Conservation (phyloP, 2,797 vertebrate species). For the Okamejei kenojei region DNA sequence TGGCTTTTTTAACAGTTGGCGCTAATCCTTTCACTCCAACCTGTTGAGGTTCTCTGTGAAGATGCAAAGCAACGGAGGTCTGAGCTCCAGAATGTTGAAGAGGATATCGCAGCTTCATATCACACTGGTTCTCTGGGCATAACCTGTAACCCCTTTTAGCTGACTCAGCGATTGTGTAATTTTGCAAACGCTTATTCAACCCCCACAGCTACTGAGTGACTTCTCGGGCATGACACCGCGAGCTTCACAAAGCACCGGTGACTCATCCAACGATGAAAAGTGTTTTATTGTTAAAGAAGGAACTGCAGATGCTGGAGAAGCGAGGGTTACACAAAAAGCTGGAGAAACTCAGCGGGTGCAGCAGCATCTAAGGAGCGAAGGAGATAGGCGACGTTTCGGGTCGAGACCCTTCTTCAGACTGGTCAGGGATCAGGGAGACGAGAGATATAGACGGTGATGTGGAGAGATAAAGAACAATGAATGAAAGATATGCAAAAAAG, state of each 20-base stretch:
- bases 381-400: too few species aligned
- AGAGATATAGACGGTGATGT: too few species aligned
- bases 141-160: neutral
- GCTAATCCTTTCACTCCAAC: neutral
- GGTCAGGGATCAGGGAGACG: too few species aligned
- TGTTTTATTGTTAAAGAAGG: neutral
- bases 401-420: too few species aligned
- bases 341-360: too few species aligned
- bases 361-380: too few species aligned
- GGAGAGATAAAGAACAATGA: too few species aligned
- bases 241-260: neutral
- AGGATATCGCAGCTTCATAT: neutral
- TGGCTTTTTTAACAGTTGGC: neutral
- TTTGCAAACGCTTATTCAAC: neutral
- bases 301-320: too few species aligned
- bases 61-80: neutral
- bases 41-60: neutral
- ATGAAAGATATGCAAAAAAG: too few species aligned
- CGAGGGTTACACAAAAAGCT: too few species aligned
- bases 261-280: neutral
- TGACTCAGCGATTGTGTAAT: neutral
- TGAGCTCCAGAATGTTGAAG: neutral
- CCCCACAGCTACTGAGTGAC: neutral
- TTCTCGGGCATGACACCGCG: neutral
- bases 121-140: neutral